These are phyloP conservation scores for Heterohyrax brucei DNA, from an alignment of 2,797 vertebrate species.

Conservation along the genomic window DNA sequence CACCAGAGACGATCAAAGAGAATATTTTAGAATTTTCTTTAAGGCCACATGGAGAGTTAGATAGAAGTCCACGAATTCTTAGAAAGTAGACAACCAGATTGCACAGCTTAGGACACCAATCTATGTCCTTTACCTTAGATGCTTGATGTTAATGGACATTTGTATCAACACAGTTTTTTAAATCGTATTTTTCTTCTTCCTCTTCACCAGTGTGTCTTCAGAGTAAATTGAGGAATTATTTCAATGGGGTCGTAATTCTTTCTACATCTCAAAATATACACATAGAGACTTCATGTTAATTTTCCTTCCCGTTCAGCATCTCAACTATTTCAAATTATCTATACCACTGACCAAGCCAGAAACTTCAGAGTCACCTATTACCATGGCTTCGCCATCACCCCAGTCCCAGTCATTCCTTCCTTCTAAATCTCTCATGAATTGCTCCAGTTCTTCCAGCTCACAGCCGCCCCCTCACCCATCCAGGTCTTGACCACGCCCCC, in stretches of 20 bases:
- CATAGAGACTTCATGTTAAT: neutral
- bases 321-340: constrained; percentile 15
- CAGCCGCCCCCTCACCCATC: neutral
- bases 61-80: neutral
- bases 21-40: neutral
- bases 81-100: neutral
- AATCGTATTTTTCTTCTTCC: neutral
- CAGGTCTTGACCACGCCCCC: neutral
- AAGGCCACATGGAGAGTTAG: neutral
- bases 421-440: neutral
- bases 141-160: neutral
- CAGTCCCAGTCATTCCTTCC: neutral
- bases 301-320: neutral
- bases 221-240: constrained; percentile 11
- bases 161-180: neutral
- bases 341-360: neutral
- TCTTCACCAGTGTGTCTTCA: constrained; percentile 9
- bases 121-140: neutral
- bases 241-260: constrained; percentile 15
- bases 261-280: neutral
- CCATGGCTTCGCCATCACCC: neutral
- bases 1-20: neutral
- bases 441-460: neutral
- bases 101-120: neutral
- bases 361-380: neutral